Evolutionary conservation across 2,888 invertebrate species (phyloP), one percentile per base, ranked within the genome.

Genomic region (Pyrrhosoma nymphula): DNA sequence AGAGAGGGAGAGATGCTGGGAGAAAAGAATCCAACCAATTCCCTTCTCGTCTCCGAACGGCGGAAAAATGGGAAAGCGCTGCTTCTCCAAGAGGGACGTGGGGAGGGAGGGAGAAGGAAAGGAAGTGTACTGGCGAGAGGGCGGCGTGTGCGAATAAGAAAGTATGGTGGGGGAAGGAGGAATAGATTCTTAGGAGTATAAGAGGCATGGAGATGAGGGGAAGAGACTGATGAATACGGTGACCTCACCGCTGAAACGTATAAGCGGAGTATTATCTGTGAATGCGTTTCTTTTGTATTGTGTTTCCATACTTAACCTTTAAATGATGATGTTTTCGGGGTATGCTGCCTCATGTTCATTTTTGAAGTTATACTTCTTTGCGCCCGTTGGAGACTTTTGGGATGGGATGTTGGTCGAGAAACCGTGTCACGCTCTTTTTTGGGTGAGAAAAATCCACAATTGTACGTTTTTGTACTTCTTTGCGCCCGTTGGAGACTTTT

Each of bases 1-100:
- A 26, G 69, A 20, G 82, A 82, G 35, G 14, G 82, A 10, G 82
- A 35, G 35, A 35, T 10, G 30, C 16, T 23, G 26, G 69, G 8
- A 23, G 30, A 35, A 82, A 35, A 82, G 82, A 82, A 82, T 82
- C 82, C 82, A 82, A 82, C 82, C 82, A 35, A 82, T 82, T 35
- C 82, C 35, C 82, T 60, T 60, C 60, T 82, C 60, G 30, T 82
- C 82, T 30, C 82, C 82, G 30, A 35, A 23, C 30, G 82, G 30
- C 82, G 82, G 82, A 82, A 82, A 35, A 82, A 82, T 82, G 82
- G 82, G 82, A 82, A 82, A 82, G 35, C 35, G 82, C 82, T 82
- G 82, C 82, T 35, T 82, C 26, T 35, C 23, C 10, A 35, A 35
- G 82, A 35, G 35, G 20, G 69, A 26, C 1, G 26, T 6, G 26